Conservation (phyloP, 2,113 vertebrate genomes). For the Chamaetylas fuelleborni region DNA sequence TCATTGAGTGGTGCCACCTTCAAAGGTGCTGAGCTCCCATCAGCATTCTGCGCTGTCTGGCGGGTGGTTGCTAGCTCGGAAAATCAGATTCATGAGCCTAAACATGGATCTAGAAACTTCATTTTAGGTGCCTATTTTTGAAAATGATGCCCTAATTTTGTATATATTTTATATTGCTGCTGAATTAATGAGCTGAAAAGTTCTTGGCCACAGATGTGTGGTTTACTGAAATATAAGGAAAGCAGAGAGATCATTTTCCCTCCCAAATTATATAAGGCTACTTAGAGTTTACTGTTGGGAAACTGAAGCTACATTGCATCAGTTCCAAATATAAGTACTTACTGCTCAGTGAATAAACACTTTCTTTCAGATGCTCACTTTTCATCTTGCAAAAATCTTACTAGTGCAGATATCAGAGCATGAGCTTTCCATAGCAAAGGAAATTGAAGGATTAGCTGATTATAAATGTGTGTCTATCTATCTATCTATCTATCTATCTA, state of each 20-base stretch:
- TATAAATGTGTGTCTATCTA: background rate
- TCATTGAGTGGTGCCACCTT: background rate
- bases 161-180: background rate
- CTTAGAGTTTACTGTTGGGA: background rate
- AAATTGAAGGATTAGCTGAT: background rate
- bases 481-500: too few species aligned
- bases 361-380: background rate
- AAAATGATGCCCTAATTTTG: conserved; percentile 10
- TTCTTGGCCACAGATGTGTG: background rate
- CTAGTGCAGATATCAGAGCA: background rate
- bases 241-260: background rate
- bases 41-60: background rate
- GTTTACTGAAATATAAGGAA: conserved; percentile 40
- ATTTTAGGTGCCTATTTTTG: background rate
- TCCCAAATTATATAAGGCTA: conserved; percentile 20
- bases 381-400: background rate
- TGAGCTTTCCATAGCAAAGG: background rate
- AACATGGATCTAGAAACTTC: background rate
- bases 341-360: background rate
- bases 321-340: background rate
- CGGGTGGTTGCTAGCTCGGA: background rate
- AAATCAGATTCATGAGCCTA: conserved; percentile 19
- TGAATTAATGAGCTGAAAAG: conserved; percentile 56
- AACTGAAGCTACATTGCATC: background rate
- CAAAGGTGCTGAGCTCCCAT: background rate